phyloP scores from a whole-genome alignment of 2,113 vertebrate species.

The Regulus satrapa region DNA sequence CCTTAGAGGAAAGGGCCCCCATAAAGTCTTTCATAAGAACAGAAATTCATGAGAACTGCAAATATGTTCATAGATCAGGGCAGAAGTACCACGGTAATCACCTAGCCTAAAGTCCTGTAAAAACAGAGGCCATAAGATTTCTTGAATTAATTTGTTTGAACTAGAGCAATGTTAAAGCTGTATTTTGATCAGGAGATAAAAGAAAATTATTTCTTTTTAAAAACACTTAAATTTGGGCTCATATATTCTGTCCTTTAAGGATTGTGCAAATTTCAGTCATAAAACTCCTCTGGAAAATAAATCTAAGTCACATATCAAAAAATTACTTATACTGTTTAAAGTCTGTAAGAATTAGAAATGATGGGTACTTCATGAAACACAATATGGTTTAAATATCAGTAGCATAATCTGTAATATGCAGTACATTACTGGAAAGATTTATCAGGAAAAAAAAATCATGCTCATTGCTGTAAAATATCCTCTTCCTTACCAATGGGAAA shows the following conservation, averaged over 20 bases:
- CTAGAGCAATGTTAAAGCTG: neutral
- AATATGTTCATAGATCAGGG: neutral
- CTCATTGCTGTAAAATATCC: neutral
- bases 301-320: neutral
- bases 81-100: neutral
- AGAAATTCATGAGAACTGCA: neutral
- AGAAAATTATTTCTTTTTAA: neutral
- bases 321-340: neutral
- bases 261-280: neutral
- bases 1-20: neutral
- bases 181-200: conserved; percentile 12
- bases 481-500: neutral
- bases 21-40: neutral
- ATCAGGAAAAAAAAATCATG: neutral
- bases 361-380: neutral
- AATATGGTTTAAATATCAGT: neutral
- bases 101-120: neutral
- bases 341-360: neutral
- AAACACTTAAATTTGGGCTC: neutral
- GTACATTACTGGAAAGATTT: neutral
- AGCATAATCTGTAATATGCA: neutral
- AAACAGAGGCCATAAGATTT: neutral
- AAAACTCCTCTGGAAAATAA: neutral
- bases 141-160: neutral
- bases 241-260: neutral